Conservation (phyloP, 2,888 invertebrate genomes). For the Netelia fuscicornis region DNA sequence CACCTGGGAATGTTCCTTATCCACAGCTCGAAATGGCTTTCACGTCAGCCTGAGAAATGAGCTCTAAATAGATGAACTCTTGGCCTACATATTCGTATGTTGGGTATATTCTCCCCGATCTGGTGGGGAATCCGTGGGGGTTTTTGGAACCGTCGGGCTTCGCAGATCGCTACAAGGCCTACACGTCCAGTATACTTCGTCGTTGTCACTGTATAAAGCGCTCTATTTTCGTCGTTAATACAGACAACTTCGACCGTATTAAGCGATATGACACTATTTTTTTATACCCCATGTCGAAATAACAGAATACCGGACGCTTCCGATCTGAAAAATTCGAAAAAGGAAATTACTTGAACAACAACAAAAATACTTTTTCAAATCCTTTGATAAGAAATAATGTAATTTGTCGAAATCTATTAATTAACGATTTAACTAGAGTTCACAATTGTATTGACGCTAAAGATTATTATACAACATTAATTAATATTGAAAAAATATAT, state of each 20-base stretch:
- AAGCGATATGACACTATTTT: not conserved
- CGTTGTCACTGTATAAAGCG: slow-evolving; percentile 15
- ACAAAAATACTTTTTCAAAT: no score
- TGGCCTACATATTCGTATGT: slow-evolving; percentile 80
- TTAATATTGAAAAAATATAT: no score
- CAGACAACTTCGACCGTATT: not conserved
- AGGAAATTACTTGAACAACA: no score
- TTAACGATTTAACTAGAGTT: no score
- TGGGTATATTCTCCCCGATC: slow-evolving; percentile 26
- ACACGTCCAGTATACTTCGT: slow-evolving; percentile 23
- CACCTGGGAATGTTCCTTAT: slow-evolving; percentile 71
- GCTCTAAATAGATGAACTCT: slow-evolving; percentile 84
- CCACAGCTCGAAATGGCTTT: slow-evolving; percentile 77
- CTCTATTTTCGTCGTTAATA: slow-evolving; percentile 8
- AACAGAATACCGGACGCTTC: no score
- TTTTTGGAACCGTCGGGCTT: slow-evolving; percentile 35
- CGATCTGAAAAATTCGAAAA: no score
- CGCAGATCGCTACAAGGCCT: slow-evolving; percentile 21
- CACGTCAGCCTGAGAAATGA: slow-evolving; percentile 80
- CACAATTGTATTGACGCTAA: no score
- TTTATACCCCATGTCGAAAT: no score
- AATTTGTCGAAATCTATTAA: no score
- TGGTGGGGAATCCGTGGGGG: slow-evolving; percentile 16
- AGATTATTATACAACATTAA: no score
- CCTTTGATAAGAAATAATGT: no score